These are phyloP conservation scores for Accipiter superciliosus DNA, from an alignment of 2,797 vertebrate species.

Conservation along the genomic window DNA sequence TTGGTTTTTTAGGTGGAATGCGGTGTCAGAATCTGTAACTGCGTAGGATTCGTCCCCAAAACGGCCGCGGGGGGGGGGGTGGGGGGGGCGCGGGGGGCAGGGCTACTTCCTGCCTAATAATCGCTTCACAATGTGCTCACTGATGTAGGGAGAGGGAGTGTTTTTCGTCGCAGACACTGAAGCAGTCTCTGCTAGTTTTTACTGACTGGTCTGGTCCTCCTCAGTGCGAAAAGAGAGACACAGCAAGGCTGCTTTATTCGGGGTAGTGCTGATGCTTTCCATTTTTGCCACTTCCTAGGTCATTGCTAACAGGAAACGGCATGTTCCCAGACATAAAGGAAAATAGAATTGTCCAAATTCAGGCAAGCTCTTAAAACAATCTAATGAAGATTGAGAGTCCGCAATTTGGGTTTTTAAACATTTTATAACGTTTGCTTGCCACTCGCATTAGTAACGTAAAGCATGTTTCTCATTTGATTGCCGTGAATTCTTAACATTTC, in stretches of 20 bases:
- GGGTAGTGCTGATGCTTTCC: accelerated
- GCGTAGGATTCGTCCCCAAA: not conserved
- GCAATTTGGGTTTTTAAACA: not conserved
- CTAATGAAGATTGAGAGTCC: not conserved
- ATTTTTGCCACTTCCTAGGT: not conserved
- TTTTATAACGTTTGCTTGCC: not conserved
- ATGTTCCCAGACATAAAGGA: not conserved
- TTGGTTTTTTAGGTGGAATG: not conserved
- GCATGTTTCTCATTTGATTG: not conserved
- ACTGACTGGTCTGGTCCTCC: too few species aligned
- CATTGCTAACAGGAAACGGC: not conserved
- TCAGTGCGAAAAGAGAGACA: not conserved
- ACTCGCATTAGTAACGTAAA: not conserved
- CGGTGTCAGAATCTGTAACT: too few species aligned
- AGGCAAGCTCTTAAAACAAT: not conserved
- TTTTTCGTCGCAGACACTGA: too few species aligned
- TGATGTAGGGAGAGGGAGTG: too few species aligned
- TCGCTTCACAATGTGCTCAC: too few species aligned
- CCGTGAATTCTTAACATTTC: not conserved
- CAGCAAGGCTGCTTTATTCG: too few species aligned
- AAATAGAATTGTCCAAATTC: not conserved
- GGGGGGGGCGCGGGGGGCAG: too few species aligned
- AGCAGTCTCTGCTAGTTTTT: not conserved
- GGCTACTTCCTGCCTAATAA: not conserved
- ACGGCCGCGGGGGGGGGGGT: not conserved